These are phyloP conservation scores for Forbesichthys papilliferus DNA, from an alignment of 2,113 vertebrate genomes.

Conservation along the genomic window DNA sequence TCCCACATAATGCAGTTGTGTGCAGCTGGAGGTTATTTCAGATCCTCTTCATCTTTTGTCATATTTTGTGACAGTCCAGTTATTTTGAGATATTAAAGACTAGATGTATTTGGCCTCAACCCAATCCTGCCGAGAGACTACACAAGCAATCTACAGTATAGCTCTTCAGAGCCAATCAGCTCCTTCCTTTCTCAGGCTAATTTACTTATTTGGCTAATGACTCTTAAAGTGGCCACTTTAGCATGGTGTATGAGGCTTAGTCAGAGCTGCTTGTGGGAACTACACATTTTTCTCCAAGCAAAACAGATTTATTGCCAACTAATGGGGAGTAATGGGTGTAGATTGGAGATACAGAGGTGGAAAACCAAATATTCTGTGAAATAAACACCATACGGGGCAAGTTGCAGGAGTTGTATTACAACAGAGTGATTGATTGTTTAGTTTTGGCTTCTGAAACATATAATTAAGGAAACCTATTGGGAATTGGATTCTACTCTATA, in stretches of 20 bases:
- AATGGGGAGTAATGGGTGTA: neutral
- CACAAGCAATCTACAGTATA: neutral
- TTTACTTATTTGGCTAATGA: neutral
- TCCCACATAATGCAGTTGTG: too few relatives aligned
- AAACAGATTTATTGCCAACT: constrained; percentile 3
- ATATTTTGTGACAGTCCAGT: neutral
- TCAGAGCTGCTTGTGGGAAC: constrained; percentile 11
- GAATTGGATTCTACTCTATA: too few relatives aligned
- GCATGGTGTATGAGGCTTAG: neutral
- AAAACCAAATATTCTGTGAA: neutral
- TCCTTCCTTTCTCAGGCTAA: constrained; percentile 13
- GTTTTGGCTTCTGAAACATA: too few relatives aligned
- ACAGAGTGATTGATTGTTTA: too few relatives aligned
- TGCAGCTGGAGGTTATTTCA: neutral
- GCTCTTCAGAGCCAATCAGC: neutral
- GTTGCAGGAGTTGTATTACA: neutral
- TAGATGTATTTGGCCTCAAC: constrained; percentile 6
- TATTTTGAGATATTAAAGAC: neutral
- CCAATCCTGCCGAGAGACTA: neutral
- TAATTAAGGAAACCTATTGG: too few relatives aligned
- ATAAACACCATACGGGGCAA: neutral
- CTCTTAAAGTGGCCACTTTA: neutral
- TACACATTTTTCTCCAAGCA: neutral
- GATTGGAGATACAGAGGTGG: neutral
- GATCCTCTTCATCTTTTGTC: neutral